phyloP scores from a whole-genome alignment of 1,140 invertebrate genomes.

The Anthonomus grandis region DNA sequence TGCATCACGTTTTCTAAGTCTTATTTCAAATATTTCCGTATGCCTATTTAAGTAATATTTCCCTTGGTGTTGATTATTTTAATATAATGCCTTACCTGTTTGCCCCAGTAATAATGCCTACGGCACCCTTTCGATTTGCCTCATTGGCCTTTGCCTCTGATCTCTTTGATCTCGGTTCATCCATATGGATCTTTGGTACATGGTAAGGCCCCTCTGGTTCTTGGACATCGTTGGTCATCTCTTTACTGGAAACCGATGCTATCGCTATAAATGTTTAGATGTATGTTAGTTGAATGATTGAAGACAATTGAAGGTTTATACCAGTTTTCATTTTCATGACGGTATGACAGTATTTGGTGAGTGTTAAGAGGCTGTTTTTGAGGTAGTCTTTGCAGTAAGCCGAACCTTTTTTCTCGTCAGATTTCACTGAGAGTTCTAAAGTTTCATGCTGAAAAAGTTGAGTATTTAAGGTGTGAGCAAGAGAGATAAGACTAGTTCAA shows the following conservation, averaged over 20 bases:
- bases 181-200: not conserved
- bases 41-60: slow-evolving; percentile 31
- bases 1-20: slow-evolving; percentile 23
- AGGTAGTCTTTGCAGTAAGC: slow-evolving; percentile 30
- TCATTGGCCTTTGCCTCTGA: no score
- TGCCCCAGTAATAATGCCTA: no score
- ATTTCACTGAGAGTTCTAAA: no score
- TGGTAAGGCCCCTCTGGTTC: slow-evolving; percentile 16
- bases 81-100: no score
- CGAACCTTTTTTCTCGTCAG: slow-evolving; percentile 6
- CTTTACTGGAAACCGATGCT: slow-evolving; percentile 19
- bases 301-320: no score
- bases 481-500: no score
- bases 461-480: no score
- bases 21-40: slow-evolving; percentile 35
- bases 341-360: slow-evolving; percentile 30
- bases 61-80: no score
- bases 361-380: slow-evolving; percentile 23
- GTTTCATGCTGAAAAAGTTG: no score
- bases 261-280: slow-evolving; percentile 14
- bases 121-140: not conserved
- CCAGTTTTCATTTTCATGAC: slow-evolving; percentile 36
- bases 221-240: slow-evolving; percentile 17
- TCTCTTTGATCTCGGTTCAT: not conserved
- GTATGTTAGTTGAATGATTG: no score